Percentiles rank a stretch among this genome's conserved stretches.
Conservation (phyloP, 2,113 vertebrate genomes). For the Regulus satrapa region DNA sequence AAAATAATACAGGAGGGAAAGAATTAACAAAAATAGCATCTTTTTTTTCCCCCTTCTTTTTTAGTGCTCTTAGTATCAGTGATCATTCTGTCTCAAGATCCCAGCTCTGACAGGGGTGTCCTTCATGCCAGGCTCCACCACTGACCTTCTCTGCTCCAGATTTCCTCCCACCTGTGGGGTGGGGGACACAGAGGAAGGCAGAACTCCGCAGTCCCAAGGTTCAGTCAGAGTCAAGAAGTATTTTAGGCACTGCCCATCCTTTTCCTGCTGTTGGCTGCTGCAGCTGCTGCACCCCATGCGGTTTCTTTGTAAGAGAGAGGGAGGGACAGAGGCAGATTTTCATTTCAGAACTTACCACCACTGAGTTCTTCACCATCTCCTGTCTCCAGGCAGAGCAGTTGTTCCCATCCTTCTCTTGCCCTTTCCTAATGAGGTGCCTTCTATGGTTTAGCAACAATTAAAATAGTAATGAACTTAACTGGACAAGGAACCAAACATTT, state of each 20-base stretch:
- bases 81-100: not conserved
- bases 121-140: not conserved
- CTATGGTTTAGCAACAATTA: not conserved
- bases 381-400: not conserved
- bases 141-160: not conserved
- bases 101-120: too few species aligned
- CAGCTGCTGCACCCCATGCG: constrained; percentile 1
- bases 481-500: not conserved
- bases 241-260: not conserved
- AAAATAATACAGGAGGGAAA: not conserved
- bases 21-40: not conserved
- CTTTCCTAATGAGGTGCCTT: not conserved
- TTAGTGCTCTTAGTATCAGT: not conserved
- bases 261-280: not conserved
- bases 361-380: not conserved
- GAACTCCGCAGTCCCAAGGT: not conserved
- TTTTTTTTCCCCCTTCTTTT: not conserved
- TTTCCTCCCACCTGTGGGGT: not conserved
- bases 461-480: not conserved
- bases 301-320: not conserved
- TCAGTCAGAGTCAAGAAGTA: not conserved
- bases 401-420: not conserved
- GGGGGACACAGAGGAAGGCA: not conserved
- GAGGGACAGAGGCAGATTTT: not conserved
- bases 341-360: not conserved